These are phyloP conservation scores for Ichneumon xanthorius DNA, from an alignment of 2,888 invertebrate genomes.

Conservation along the genomic window DNA sequence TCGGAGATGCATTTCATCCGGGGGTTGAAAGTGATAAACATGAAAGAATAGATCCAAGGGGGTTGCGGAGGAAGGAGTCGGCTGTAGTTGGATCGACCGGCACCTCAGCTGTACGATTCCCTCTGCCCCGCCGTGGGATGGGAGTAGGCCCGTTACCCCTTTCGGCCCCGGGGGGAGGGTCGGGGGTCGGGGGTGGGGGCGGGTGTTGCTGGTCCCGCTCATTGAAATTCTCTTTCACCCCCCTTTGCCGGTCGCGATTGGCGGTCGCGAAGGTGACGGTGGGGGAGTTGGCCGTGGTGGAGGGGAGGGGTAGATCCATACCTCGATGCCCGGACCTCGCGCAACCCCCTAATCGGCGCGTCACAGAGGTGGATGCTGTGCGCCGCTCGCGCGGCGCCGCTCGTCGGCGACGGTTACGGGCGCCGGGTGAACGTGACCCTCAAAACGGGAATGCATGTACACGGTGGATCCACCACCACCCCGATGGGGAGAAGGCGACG, in stretches of 20 bases:
- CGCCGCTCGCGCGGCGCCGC: conserved; percentile 27
- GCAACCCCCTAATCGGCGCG: conserved; percentile 80
- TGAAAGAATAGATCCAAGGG: conserved; percentile 22
- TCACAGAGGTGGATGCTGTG: conserved; percentile 64
- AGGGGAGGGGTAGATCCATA: conserved; percentile 32
- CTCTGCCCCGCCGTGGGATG: conserved; percentile 66
- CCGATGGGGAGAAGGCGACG: not conserved
- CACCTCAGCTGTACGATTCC: conserved; percentile 72
- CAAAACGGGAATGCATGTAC: conserved; percentile 81
- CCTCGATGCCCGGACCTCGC: conserved; percentile 83
- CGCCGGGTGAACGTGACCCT: conserved; percentile 85
- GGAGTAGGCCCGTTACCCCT: conserved; percentile 27
- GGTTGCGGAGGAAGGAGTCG: conserved; percentile 74
- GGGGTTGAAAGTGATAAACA: conserved; percentile 42
- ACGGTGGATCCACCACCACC: conserved; percentile 54
- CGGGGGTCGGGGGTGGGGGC: conserved; percentile 26
- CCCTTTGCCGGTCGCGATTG: conserved; percentile 40
- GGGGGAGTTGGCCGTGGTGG: conserved; percentile 26
- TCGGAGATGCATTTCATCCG: conserved; percentile 31
- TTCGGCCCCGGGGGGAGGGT: conserved; percentile 23
- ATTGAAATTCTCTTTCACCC: conserved; percentile 61
- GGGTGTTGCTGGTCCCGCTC: conserved; percentile 23
- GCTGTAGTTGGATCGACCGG: conserved; percentile 82
- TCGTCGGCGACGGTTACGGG: conserved; percentile 78
- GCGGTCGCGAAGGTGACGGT: conserved; percentile 19